Evolutionary conservation across 2,888 invertebrate genomes (phyloP).

Genomic region (Argynnis bischoffii): DNA sequence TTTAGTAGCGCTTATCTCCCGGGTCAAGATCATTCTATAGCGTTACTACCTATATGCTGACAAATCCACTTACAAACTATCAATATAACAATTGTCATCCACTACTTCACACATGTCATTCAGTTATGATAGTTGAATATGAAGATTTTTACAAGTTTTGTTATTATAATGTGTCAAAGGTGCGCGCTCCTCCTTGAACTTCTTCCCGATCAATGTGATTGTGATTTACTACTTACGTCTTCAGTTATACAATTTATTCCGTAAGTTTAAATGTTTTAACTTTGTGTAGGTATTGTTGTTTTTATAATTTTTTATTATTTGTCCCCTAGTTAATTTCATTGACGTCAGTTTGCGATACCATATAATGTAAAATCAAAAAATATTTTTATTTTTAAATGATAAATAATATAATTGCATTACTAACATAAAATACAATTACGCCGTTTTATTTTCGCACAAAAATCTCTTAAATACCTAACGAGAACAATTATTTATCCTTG

Average conservation of each 20-base stretch:
- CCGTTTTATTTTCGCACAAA: slow-evolving; percentile 6
- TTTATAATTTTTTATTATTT: too few species aligned
- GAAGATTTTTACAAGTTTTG: slow-evolving; percentile 32
- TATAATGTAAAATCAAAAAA: too few species aligned
- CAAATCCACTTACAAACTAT: slow-evolving; percentile 35
- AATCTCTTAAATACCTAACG: slow-evolving; percentile 1
- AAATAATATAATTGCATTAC: too few species aligned
- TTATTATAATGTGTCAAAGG: slow-evolving; percentile 38
- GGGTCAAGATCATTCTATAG: slow-evolving; percentile 41
- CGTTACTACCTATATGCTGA: slow-evolving; percentile 33
- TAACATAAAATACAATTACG: neutral
- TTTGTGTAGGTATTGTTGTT: neutral
- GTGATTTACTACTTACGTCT: slow-evolving; percentile 22
- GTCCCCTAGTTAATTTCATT: too few species aligned
- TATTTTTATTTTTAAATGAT: too few species aligned
- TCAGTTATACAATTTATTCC: slow-evolving; percentile 14
- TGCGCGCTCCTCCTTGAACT: slow-evolving; percentile 22
- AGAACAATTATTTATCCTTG: slow-evolving; percentile 27
- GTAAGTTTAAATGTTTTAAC: slow-evolving; percentile 30
- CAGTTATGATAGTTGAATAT: slow-evolving; percentile 30
- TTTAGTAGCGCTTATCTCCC: slow-evolving; percentile 37
- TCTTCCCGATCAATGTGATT: slow-evolving; percentile 26
- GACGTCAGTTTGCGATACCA: too few species aligned
- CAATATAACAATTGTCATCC: slow-evolving; percentile 19
- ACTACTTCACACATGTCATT: slow-evolving; percentile 19